Percentiles rank a stretch among this genome's conserved stretches.
Evolutionary conservation across 2,888 invertebrate genomes (phyloP).

Genomic region (Pterostichus niger): DNA sequence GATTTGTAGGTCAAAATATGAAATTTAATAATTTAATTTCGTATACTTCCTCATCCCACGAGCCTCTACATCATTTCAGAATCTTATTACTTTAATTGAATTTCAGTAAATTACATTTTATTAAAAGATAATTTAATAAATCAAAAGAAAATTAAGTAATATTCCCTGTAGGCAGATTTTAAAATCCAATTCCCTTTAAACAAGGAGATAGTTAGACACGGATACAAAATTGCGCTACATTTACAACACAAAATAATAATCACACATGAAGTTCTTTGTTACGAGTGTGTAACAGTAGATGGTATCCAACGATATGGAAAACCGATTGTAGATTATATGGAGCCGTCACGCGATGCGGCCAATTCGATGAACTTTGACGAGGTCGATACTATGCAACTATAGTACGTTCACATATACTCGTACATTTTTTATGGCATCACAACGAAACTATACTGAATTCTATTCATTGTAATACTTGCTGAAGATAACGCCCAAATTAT

Average conservation of each 20-base stretch:
- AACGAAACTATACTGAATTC: too few species aligned
- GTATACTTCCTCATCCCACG: background rate
- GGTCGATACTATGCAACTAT: conserved; percentile 1
- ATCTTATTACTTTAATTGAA: conserved; percentile 9
- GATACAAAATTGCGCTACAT: conserved; percentile 18
- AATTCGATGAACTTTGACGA: conserved; percentile 48
- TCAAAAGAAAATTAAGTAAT: background rate
- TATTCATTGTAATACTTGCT: too few species aligned
- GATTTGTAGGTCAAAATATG: conserved; percentile 21
- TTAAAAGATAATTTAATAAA: conserved; percentile 9
- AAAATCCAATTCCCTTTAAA: background rate
- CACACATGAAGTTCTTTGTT: conserved; percentile 42
- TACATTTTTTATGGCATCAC: too few species aligned
- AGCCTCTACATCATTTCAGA: too few species aligned
- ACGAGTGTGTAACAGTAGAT: conserved; percentile 36
- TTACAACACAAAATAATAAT: conserved; percentile 15
- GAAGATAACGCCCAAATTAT: too few species aligned
- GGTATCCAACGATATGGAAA: conserved; percentile 32
- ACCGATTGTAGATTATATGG: conserved; percentile 28
- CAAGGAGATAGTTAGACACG: background rate
- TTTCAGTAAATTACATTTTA: background rate
- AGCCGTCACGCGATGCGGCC: background rate
- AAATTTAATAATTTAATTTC: conserved; percentile 17
- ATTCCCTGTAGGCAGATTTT: conserved; percentile 8
- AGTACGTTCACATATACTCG: too few species aligned